phyloP scores from a whole-genome alignment of 1,140 invertebrate species.

The Chlorops oryzae region DNA sequence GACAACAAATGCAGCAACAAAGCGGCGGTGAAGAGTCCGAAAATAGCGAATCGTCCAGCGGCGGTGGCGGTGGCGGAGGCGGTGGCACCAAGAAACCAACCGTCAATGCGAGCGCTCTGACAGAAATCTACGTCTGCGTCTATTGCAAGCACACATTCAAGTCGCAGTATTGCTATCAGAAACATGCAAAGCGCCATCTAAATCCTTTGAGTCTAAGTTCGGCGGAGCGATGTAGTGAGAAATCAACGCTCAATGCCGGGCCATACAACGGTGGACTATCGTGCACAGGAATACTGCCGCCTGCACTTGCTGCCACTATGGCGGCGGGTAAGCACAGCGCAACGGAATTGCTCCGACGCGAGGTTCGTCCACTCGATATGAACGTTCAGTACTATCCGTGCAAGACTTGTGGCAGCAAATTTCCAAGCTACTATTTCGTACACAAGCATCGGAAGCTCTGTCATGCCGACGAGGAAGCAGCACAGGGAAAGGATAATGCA shows the following conservation, averaged over 20 bases:
- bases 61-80: conserved; percentile 10
- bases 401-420: conserved; percentile 85
- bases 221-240: conserved; percentile 15
- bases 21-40: conserved; percentile 47
- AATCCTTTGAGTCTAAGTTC: conserved; percentile 50
- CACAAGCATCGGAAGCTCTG: conserved; percentile 84
- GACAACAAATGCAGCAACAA: conserved; percentile 43
- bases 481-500: no score
- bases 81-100: background rate
- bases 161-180: conserved; percentile 74
- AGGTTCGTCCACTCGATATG: conserved; percentile 63
- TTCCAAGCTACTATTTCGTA: conserved; percentile 89
- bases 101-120: conserved; percentile 1
- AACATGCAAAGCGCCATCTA: conserved; percentile 67
- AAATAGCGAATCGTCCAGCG: conserved; percentile 25
- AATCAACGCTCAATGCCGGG: conserved; percentile 7
- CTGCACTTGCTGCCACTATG: background rate
- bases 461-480: conserved; percentile 59
- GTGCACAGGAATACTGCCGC: background rate
- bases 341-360: conserved; percentile 40
- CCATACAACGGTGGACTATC: background rate
- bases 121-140: conserved; percentile 60
- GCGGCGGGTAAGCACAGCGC: background rate
- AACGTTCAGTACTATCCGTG: conserved; percentile 88
- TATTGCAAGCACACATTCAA: conserved; percentile 78